Conservation (phyloP, 2,797 vertebrate species). For the Sebastes cheni region DNA sequence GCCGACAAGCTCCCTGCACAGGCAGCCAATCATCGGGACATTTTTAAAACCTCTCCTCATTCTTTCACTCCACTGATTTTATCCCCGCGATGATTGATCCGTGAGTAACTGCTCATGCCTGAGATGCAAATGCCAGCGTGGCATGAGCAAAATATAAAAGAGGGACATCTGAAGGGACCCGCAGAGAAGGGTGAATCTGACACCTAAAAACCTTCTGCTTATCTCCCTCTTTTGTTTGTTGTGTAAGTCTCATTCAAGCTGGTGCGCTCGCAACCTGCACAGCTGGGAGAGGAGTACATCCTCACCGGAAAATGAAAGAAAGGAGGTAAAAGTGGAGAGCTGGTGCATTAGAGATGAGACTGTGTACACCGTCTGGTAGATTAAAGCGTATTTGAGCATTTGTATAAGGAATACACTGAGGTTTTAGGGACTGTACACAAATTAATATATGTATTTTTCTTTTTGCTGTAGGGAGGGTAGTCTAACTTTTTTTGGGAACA, state of each 20-base stretch:
- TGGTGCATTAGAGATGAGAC: conserved; percentile 2
- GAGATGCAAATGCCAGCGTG: conserved; percentile 55
- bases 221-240: conserved; percentile 21
- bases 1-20: conserved; percentile 21
- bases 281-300: not conserved
- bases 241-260: not conserved
- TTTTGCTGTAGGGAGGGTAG: not conserved
- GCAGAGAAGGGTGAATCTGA: not conserved
- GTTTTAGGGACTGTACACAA: not conserved
- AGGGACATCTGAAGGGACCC: conserved; percentile 25
- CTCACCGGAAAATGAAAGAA: conserved; percentile 11
- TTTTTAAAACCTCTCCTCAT: conserved; percentile 60
- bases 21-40: conserved; percentile 60
- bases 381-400: not conserved
- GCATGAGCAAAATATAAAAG: conserved; percentile 51
- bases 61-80: conserved; percentile 30
- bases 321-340: conserved; percentile 13
- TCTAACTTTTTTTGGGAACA: too few species aligned
- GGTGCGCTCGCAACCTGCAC: not conserved
- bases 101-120: conserved; percentile 14
- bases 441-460: not conserved
- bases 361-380: not conserved
- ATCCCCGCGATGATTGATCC: conserved; percentile 50
- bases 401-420: not conserved
- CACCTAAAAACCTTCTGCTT: conserved; percentile 28